Percentiles rank a stretch among this genome's conserved stretches.
Evolutionary conservation across 2,113 vertebrate genomes (phyloP).

Genomic region (Meles meles): DNA sequence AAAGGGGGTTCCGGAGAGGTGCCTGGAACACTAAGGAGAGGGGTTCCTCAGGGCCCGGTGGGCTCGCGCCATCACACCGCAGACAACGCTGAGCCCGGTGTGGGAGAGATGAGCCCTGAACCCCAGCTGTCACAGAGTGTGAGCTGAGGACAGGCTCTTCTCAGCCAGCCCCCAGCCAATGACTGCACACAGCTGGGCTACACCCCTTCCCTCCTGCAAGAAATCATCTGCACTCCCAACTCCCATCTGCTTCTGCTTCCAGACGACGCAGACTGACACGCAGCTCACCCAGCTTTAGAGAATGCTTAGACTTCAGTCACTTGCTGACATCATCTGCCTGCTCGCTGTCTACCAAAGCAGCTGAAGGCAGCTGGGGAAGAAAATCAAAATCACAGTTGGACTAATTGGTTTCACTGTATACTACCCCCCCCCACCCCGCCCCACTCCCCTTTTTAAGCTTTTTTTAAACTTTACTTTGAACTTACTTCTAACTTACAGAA

Average conservation of each 20-base stretch:
- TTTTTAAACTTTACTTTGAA: background rate
- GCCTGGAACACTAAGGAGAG: background rate
- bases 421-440: too few relatives aligned
- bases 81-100: background rate
- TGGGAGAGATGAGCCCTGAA: background rate
- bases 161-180: background rate
- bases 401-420: background rate
- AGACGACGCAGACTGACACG: too few relatives aligned
- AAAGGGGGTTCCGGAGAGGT: background rate
- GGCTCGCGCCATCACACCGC: background rate
- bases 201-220: background rate
- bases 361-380: background rate
- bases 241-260: background rate
- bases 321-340: background rate
- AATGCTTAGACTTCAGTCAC: rapidly evolving
- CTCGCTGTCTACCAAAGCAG: background rate
- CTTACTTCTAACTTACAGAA: background rate
- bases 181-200: too few relatives aligned
- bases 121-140: background rate
- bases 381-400: background rate
- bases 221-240: background rate
- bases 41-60: background rate
- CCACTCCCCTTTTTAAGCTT: background rate
- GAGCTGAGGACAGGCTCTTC: background rate
- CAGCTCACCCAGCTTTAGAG: background rate